Base-by-base conservation (phyloP, 1,140 invertebrate species). In the Delia radicum region DNA sequence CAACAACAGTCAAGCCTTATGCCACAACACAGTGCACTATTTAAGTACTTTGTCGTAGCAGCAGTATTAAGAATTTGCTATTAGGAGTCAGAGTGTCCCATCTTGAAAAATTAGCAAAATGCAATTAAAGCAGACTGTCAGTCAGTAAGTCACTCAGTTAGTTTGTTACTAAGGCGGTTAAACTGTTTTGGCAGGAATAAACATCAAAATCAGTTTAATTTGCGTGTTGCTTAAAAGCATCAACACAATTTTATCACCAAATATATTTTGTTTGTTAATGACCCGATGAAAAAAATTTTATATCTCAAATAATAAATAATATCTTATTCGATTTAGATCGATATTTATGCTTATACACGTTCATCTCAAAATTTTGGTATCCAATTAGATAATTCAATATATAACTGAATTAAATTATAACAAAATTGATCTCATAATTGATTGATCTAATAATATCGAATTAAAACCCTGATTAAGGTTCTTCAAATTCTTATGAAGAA, bases 21-120 rank as follows among this genome's bases (percentile, higher is more conserved):
- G 26, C 13, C 62, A 29, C 62, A 65, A 65, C 29, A 65, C 12
- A 42, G n/a, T 55, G 48, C 48, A 21, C 24, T n/a, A 18, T 69
- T 2, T 33, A 10, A 18, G 29, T 33, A 33, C 37, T 33, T 61
- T 26, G 55, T 6, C 24, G 6, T 42, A 1, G 37, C 37, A 42
- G 26, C 18, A 2, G 29, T 33, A 69, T 69, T 69, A 69, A 69
- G 29, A 33, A 24, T 33, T 33, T 69, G 31, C 31, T 33, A 69
- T 69, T 69, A 69, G 65, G 21, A 69, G 65, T 37, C 65, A 69
- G 29, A 69, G 29, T 69, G 29, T 33, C 29, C 37, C 65, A 37
- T 69, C 65, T 33, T 69, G 24, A 33, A 69, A 69, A 69, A 69
- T 69, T 69, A 69, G 65, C 31, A 69, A 69, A 69, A 69, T 69